These are phyloP conservation scores for Hemicordylus capensis DNA, from an alignment of 2,113 vertebrate genomes.

Conservation along the genomic window DNA sequence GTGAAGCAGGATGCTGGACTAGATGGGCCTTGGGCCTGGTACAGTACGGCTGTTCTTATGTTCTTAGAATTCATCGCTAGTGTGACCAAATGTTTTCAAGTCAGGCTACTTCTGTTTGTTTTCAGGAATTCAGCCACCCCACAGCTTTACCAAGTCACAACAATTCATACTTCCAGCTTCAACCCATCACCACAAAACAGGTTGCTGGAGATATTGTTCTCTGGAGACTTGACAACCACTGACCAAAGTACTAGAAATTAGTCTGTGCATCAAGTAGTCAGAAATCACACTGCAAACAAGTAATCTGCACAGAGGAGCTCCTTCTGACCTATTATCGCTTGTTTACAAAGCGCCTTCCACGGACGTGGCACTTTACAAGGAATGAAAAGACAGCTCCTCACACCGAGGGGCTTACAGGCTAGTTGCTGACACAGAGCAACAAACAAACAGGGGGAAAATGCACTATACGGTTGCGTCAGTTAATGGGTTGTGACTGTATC, in stretches of 20 bases:
- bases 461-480: too few species aligned
- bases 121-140: not conserved
- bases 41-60: too few species aligned
- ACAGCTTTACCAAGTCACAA: not conserved
- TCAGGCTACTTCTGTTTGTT: not conserved
- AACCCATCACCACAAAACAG: not conserved
- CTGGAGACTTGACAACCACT: not conserved
- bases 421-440: too few species aligned
- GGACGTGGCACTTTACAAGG: too few species aligned
- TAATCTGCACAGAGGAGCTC: not conserved
- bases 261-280: not conserved
- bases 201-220: not conserved
- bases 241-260: not conserved
- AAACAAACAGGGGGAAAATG: too few species aligned
- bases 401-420: too few species aligned
- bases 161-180: not conserved
- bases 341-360: too few species aligned
- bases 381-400: too few species aligned
- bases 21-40: too few species aligned
- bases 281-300: not conserved
- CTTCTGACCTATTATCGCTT: not conserved
- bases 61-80: too few species aligned
- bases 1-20: too few species aligned
- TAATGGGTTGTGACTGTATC: not conserved
- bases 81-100: too few species aligned